phyloP scores from a whole-genome alignment of 2,797 vertebrate species.

The Macropus fuliginosus region DNA sequence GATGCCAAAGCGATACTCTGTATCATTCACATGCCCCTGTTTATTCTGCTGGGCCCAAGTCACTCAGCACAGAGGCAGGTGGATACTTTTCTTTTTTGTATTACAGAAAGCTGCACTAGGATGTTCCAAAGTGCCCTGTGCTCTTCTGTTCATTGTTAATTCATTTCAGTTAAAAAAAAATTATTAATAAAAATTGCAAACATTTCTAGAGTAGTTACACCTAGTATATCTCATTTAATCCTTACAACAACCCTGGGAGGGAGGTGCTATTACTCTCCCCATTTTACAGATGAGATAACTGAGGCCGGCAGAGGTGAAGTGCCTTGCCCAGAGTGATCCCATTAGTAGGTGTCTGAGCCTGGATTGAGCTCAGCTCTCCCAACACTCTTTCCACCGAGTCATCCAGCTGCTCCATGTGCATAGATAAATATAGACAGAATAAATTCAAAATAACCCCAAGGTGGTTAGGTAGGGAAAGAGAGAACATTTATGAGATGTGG shows the following conservation, averaged over 20 bases:
- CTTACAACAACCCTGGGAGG: neutral
- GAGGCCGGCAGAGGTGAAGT: neutral
- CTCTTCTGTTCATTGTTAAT: neutral
- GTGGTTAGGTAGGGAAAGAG: neutral
- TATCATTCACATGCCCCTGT: neutral
- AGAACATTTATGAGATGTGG: neutral
- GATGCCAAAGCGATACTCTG: too few species aligned
- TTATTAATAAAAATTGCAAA: neutral
- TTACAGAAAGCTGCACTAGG: neutral
- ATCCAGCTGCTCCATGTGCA: too few species aligned
- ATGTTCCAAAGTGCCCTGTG: neutral
- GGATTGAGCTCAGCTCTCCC: neutral
- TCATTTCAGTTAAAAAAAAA: neutral
- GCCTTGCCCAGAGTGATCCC: neutral
- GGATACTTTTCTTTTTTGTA: neutral
- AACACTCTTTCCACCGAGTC: neutral
- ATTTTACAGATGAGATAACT: neutral
- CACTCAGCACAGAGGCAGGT: neutral
- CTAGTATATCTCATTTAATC: neutral
- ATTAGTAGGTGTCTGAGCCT: neutral
- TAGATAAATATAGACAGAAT: neutral
- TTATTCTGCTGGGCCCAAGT: too few species aligned
- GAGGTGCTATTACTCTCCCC: neutral
- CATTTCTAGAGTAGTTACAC: neutral
- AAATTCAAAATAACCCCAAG: neutral